phyloP scores from a whole-genome alignment of 2,113 vertebrate genomes.

The Hiodon tergisus region DNA sequence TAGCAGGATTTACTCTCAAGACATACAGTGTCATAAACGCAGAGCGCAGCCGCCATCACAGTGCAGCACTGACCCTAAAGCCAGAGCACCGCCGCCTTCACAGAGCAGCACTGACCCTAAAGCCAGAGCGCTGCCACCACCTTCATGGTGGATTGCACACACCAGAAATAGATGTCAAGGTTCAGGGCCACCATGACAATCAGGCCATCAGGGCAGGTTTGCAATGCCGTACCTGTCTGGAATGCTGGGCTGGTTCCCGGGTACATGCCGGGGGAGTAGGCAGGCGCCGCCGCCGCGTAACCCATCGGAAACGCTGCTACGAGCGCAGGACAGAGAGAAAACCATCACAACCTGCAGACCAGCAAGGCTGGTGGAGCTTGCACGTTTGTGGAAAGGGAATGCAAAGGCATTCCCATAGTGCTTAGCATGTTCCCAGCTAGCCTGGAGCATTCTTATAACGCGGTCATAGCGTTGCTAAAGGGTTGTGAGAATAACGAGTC shows the following conservation, averaged over 20 bases:
- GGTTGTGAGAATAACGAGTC: background rate
- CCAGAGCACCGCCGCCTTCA: no score
- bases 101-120: no score
- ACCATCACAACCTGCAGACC: background rate
- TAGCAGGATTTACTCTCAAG: background rate
- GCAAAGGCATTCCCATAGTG: background rate
- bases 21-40: background rate
- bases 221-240: constrained; percentile 68
- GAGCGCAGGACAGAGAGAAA: background rate
- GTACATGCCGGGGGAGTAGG: constrained; percentile 85
- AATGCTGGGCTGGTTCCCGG: constrained; percentile 88
- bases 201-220: background rate
- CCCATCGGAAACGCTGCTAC: constrained; percentile 89
- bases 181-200: background rate
- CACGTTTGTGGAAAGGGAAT: background rate
- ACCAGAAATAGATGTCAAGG: background rate
- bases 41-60: no score
- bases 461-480: background rate
- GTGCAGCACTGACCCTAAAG: no score
- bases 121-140: no score
- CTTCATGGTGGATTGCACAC: no score
- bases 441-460: background rate
- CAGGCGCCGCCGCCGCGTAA: constrained; percentile 85
- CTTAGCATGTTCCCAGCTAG: background rate
- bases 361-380: no score